phyloP scores from a whole-genome alignment of 2,113 vertebrate species.

The Montifringilla adamsi region DNA sequence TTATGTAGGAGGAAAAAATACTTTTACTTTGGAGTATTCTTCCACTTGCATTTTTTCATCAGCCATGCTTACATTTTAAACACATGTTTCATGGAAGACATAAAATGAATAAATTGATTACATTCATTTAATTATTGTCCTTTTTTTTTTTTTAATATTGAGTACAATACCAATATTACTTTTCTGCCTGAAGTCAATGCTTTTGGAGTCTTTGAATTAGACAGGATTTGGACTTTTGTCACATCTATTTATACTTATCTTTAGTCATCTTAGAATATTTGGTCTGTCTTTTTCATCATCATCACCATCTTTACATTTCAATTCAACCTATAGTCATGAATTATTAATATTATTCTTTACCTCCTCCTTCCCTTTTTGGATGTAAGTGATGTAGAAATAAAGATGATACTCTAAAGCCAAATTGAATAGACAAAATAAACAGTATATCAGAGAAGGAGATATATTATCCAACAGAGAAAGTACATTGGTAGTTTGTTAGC shows the following conservation, averaged over 20 bases:
- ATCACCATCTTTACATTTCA: background rate
- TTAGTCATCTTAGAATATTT: background rate
- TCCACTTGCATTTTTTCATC: background rate
- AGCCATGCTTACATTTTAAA: background rate
- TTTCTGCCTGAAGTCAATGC: background rate
- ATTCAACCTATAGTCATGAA: background rate
- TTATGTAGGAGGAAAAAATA: background rate
- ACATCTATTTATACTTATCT: background rate
- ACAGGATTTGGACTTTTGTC: background rate
- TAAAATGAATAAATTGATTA: background rate
- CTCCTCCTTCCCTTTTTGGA: background rate
- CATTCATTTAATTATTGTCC: background rate
- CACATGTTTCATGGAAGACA: background rate
- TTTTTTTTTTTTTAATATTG: background rate
- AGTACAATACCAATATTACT: background rate
- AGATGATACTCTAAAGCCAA: background rate
- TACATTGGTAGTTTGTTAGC: background rate
- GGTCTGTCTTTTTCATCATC: background rate
- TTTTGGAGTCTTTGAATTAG: background rate
- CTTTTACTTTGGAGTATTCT: background rate
- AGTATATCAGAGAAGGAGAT: background rate
- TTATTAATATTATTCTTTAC: background rate
- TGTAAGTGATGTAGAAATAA: background rate
- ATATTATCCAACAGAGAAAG: background rate
- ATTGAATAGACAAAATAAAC: background rate